These are phyloP conservation scores for Marcusenius ussheri DNA, from an alignment of 2,113 vertebrate genomes.

Conservation along the genomic window DNA sequence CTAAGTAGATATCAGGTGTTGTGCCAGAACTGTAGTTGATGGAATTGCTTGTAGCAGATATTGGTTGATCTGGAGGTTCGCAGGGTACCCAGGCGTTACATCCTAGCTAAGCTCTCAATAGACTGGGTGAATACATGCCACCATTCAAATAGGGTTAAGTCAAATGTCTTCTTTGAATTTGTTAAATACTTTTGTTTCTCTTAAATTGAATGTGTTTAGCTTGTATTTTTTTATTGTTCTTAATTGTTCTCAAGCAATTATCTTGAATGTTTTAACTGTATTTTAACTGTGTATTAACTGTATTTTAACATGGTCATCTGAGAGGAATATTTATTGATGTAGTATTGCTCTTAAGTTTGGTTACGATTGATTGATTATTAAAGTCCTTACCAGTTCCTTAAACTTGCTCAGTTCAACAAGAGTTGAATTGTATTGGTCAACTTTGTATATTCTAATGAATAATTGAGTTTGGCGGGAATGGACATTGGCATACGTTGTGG, in stretches of 20 bases:
- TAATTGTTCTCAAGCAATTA: neutral
- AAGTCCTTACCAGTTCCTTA: neutral
- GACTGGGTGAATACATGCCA: neutral
- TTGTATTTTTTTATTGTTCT: neutral
- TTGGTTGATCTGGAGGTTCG: neutral
- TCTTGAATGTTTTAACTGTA: neutral
- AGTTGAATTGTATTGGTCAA: neutral
- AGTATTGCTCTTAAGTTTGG: neutral
- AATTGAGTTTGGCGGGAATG: neutral
- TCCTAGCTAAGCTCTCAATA: neutral
- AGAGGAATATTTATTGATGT: neutral
- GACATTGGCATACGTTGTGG: neutral
- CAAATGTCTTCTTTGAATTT: neutral
- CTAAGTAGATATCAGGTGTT: neutral
- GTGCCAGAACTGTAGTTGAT: neutral
- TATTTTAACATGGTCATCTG: neutral
- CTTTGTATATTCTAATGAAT: neutral
- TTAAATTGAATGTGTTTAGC: neutral
- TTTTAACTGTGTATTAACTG: neutral
- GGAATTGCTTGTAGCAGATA: neutral
- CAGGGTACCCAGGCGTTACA: neutral
- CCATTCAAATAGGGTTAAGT: neutral
- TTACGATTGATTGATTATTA: neutral
- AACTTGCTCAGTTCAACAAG: neutral
- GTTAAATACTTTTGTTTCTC: neutral